A percentile compares a stretch with the other conserved stretches of the same genome.
Evolutionary conservation across 2,888 invertebrate species (phyloP).

Genomic region (Lasioglossum lativentre): DNA sequence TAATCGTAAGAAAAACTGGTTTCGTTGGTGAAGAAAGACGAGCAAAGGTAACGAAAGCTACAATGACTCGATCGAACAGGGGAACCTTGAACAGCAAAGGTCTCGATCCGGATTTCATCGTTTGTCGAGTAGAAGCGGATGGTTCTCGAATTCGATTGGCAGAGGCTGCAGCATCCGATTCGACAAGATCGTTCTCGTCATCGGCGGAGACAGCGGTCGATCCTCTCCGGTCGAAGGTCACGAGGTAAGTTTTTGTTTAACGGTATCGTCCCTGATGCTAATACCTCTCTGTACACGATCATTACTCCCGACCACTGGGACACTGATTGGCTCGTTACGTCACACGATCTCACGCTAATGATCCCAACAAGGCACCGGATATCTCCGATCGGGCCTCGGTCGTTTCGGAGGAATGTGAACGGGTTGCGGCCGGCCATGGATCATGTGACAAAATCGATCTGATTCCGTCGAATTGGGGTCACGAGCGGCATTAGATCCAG

Average conservation of each 20-base stretch:
- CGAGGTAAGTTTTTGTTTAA: constrained; percentile 82
- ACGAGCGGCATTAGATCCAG: constrained; percentile 26
- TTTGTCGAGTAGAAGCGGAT: constrained; percentile 1
- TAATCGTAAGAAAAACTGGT: too few relatives aligned
- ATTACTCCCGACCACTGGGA: constrained; percentile 77
- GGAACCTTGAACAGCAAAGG: constrained; percentile 33
- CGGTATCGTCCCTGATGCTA: constrained; percentile 81
- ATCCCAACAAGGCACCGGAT: constrained; percentile 81
- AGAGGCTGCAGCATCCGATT: constrained; percentile 38
- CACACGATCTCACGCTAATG: constrained; percentile 83
- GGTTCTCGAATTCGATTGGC: constrained; percentile 34
- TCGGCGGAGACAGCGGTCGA: constrained; percentile 50
- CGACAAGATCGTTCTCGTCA: constrained; percentile 74
- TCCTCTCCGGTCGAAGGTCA: constrained; percentile 76
- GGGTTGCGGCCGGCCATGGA: constrained; percentile 49
- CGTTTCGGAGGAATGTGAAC: constrained; percentile 76
- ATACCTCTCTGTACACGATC: constrained; percentile 80
- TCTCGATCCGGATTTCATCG: constrained; percentile 52
- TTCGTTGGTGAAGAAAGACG: background rate
- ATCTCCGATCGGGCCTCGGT: constrained; percentile 75
- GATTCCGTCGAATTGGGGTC: constrained; percentile 48
- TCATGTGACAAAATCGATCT: constrained; percentile 69
- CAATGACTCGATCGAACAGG: background rate
- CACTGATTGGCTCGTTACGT: constrained; percentile 82
- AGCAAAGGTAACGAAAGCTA: background rate